Conservation (phyloP, 2,888 invertebrate genomes). For the Heliconius hortense region DNA sequence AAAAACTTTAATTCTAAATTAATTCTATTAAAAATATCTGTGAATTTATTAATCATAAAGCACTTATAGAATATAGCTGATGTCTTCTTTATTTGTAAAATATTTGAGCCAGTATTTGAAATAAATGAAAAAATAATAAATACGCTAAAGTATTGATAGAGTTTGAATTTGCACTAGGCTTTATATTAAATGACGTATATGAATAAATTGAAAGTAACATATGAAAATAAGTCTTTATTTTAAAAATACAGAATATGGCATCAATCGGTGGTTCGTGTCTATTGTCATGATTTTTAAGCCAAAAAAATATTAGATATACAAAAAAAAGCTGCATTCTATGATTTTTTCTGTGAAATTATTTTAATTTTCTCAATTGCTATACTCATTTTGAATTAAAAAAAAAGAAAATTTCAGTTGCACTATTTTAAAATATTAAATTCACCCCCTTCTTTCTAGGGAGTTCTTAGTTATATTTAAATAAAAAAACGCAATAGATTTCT, state of each 20-base stretch:
- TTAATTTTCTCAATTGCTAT: neutral
- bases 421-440: conserved; percentile 1
- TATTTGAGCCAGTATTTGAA: conserved; percentile 11
- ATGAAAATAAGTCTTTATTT: neutral
- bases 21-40: neutral
- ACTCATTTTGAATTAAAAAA: neutral
- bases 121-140: neutral
- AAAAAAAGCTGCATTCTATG: neutral
- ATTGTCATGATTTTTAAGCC: conserved; percentile 25
- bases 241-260: conserved; percentile 23
- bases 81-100: neutral
- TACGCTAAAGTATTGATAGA: neutral
- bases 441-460: neutral
- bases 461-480: conserved; percentile 18
- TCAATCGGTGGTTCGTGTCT: conserved; percentile 29
- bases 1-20: conserved; percentile 1
- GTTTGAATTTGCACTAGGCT: neutral
- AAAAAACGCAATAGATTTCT: conserved; percentile 19
- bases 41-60: neutral
- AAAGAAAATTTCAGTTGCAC: neutral
- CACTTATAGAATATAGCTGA: neutral
- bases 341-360: neutral
- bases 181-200: neutral
- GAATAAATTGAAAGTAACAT: neutral
- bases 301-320: neutral